Base-by-base conservation (phyloP, 2,797 vertebrate species). In the Hylomyscus alleni region DNA sequence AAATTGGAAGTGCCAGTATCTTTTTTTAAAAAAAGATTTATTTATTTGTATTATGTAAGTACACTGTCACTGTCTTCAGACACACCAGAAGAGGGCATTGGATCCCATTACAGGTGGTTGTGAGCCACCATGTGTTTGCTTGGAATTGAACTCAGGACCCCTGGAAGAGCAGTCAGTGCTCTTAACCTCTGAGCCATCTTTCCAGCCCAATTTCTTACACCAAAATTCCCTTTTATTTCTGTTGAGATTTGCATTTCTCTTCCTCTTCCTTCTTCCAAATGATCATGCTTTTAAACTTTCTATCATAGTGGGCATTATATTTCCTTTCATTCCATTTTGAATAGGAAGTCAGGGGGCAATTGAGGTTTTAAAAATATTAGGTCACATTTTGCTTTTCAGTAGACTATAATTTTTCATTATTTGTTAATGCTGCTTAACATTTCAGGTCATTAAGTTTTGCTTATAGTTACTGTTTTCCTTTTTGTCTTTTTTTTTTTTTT, bases 341-440 rank as follows among this genome's bases (percentile, higher is more conserved):
- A 58, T 47, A 80, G 54, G 7, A 78, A 89, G n/a, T 81, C 19
- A 89, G 76, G 91, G 19, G 60, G 87, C 52, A 94, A 40, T 31
- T 93, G 62, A 54, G 19, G 75, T 93, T 95, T 93, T 92, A 52
- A 84, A 86, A 95, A 90, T 52, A 52, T 95, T 90, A 67, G 90
- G 67, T 52, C 56, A 52, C 88, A 85, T 47, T 83, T 93, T 94
- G 9, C 31, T 89, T 82, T 93, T 89, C 56, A 94, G 31, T 34
- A 82, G 91, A 93, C 40, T 37, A 29, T 13, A 20, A 72, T 60
- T 86, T 96, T 93, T 72, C 37, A 87, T 72, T 94, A 52, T 90
- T 82, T 69, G 24, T 65, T 44, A 58, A 58, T 50, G 29, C 6
- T 87, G 15, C 56, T 15, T 65, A 50, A 34, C 77, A 40, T 86